Evolutionary conservation across 1,140 invertebrate genomes (phyloP), one percentile per base, ranked within the genome.

Genomic region (Musca domestica): DNA sequence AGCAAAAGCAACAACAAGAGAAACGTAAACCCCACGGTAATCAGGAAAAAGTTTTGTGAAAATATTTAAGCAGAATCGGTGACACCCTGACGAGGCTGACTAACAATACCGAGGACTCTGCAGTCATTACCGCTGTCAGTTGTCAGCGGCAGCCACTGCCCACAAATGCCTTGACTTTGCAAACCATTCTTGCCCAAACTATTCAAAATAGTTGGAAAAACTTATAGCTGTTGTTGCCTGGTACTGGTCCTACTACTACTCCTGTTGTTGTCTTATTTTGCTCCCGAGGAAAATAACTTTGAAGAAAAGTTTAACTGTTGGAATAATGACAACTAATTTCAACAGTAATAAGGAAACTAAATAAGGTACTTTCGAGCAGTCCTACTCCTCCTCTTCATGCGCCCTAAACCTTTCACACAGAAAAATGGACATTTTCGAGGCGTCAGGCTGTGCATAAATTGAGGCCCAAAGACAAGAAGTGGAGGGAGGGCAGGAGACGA

Each of bases 321-420:
- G 56, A 34, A 17, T 61, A 61, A 61, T 61, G 56, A 61, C 56
- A 61, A 61, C 56, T 61, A 61, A 61, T 61, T 61, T 61, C 56
- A 34, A 61, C 25, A 61, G 56, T 61, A 41, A 61, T 61, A 61
- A 61, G 34, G 56, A 61, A 61, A 34, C 56, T 61, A 61, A 61
- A 61, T 61, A 19, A 61, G 56, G 56, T 34, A 61, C 34, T 7
- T 30, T n/a, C n/a, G n/a, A n/a, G n/a, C 19, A 30, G 54, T 6
- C 25, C 9, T 20, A 1, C 17, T 6, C 25, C 9, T 20, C 22
- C 17, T 5, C 17, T 5, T 6, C 20, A 22, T 1, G 5, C n/a
- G 12, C 20, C 14, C 17, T 20, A 19, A 41, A 41, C 34, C 34
- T 41, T 61, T 27, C n/a, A 19, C 3, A 9, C 4, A 12, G 10